These are phyloP conservation scores for Pipra filicauda DNA, from an alignment of 2,113 vertebrate species.

Conservation along the genomic window DNA sequence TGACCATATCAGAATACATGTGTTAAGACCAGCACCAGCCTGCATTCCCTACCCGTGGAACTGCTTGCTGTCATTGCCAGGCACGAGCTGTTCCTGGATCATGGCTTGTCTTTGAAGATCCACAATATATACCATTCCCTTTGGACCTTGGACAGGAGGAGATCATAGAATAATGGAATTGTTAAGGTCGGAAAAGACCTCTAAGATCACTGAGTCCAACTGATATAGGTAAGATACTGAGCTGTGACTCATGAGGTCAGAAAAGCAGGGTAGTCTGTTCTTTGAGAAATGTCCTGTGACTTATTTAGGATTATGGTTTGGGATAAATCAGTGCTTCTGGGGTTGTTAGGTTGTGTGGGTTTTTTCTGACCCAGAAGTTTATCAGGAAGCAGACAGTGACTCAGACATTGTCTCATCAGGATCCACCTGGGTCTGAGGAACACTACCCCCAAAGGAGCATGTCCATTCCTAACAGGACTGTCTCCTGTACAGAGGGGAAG, in stretches of 20 bases:
- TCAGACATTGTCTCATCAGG: slow-evolving; percentile 12
- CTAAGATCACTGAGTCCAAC: neutral
- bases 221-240: neutral
- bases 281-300: neutral
- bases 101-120: neutral
- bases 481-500: neutral
- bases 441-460: neutral
- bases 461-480: neutral
- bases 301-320: neutral
- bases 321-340: neutral
- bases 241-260: neutral
- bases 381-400: slow-evolving; percentile 11
- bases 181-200: neutral
- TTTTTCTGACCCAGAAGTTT: neutral
- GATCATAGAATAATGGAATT: neutral
- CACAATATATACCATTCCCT: neutral
- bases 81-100: neutral
- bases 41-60: neutral
- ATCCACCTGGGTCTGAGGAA: neutral
- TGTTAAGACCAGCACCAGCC: neutral
- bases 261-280: neutral
- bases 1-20: neutral
- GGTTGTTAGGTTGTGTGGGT: neutral
- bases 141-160: neutral
- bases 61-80: neutral